Conservation (phyloP, 2,113 vertebrate species). For the Carassius carassius region DNA sequence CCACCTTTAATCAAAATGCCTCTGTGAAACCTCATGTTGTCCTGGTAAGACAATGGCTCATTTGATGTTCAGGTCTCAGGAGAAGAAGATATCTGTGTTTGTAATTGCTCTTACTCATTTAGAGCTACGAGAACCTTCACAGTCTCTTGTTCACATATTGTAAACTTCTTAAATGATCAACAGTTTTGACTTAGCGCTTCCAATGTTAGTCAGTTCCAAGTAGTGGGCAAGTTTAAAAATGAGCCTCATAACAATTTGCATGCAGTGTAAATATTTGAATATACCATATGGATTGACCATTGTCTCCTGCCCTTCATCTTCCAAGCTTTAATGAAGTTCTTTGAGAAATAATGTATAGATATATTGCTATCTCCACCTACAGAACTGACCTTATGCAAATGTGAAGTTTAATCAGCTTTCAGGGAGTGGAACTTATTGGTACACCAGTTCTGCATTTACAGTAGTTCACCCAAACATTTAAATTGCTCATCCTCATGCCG, state of each 20-base stretch:
- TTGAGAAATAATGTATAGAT: not conserved
- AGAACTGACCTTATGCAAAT: not conserved
- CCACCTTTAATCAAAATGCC: conserved; percentile 1
- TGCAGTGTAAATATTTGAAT: conserved; percentile 18
- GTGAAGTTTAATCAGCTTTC: not conserved
- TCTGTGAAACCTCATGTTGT: not conserved
- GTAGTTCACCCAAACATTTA: too few species aligned
- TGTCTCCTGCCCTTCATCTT: not conserved
- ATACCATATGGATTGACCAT: not conserved
- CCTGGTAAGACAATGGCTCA: conserved; percentile 8
- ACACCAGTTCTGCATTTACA: not conserved
- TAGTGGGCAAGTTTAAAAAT: conserved; percentile 9
- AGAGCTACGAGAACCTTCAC: not conserved
- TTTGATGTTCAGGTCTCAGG: not conserved
- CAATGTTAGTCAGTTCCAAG: not conserved
- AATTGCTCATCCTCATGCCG: too few species aligned
- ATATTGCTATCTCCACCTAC: not conserved
- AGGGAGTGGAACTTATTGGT: not conserved
- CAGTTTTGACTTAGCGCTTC: conserved; percentile 1
- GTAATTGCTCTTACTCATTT: not conserved
- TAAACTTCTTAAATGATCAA: conserved; percentile 29
- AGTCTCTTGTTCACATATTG: not conserved
- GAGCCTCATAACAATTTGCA: not conserved
- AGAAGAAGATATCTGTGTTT: not conserved
- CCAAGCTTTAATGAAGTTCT: not conserved